phyloP scores from a whole-genome alignment of 2,113 vertebrate species.

The Sporophila hypoxantha region DNA sequence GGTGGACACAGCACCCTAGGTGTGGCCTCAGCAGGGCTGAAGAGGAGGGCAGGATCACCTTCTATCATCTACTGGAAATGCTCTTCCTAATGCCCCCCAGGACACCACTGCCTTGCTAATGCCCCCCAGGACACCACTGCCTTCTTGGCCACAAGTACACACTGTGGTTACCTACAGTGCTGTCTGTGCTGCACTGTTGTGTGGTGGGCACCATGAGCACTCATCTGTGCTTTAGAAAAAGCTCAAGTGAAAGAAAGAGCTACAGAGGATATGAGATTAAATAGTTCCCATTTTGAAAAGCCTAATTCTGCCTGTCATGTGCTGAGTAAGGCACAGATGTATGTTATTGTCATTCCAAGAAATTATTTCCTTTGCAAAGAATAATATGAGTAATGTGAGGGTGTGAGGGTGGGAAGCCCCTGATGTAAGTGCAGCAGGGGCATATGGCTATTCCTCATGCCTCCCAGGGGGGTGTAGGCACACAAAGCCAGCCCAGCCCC shows the following conservation, averaged over 20 bases:
- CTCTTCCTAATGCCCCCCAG: not conserved
- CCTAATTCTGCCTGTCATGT: not conserved
- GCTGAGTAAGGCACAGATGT: not conserved
- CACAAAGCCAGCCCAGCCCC: rapidly evolving
- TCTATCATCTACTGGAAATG: rapidly evolving
- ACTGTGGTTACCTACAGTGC: rapidly evolving
- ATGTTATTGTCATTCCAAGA: not conserved
- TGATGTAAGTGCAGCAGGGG: rapidly evolving
- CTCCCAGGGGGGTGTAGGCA: not conserved
- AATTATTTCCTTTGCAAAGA: not conserved
- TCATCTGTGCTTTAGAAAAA: not conserved
- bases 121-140: too few relatives aligned
- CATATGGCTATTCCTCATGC: not conserved
- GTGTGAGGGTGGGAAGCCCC: not conserved
- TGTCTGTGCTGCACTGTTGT: not conserved
- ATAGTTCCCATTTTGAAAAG: not conserved
- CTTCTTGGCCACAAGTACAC: not conserved
- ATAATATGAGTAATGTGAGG: not conserved
- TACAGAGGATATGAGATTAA: not conserved
- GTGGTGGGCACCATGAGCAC: not conserved
- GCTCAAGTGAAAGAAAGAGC: not conserved
- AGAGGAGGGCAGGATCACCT: not conserved
- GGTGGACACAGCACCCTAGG: too few relatives aligned
- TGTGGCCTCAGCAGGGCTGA: not conserved
- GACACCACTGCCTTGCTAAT: not conserved